A percentile compares a stretch with the other conserved stretches of the same genome.
Evolutionary conservation across 2,113 vertebrate genomes (phyloP).

Genomic region (Clarias batrachus): DNA sequence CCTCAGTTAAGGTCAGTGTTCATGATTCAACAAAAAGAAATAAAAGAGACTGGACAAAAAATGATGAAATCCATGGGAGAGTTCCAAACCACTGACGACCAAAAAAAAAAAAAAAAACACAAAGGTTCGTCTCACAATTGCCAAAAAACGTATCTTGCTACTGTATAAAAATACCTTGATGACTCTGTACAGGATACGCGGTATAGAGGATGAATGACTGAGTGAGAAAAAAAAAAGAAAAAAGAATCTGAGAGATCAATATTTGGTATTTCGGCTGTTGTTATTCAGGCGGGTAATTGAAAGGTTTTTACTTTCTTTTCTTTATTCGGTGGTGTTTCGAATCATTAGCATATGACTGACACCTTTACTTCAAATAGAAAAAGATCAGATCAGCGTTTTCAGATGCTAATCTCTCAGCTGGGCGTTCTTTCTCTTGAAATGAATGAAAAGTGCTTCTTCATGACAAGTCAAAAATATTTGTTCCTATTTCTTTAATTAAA

Average conservation of each 20-base stretch:
- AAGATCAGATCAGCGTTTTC: not conserved
- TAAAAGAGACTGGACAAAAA: no score
- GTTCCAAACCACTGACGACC: no score
- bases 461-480: not conserved
- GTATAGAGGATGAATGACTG: no score
- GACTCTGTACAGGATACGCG: no score
- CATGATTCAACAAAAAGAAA: no score
- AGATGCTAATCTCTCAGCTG: slow-evolving; percentile 5
- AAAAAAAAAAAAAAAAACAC: no score
- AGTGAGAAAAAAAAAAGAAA: no score
- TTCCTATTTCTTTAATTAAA: not conserved
- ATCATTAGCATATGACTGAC: not conserved
- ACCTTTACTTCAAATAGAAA: not conserved
- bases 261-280: not conserved
- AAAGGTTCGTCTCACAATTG: no score
- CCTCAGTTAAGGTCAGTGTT: no score
- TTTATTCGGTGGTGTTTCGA: not conserved
- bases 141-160: no score
- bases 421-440: not conserved
- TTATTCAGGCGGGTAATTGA: not conserved
- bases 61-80: no score
- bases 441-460: not conserved
- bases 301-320: slow-evolving; percentile 2
- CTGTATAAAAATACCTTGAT: no score
- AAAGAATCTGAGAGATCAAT: not conserved